Conservation (phyloP, 64 coral and sea anemone genomes). For the Dendronephthya gigantea region DNA sequence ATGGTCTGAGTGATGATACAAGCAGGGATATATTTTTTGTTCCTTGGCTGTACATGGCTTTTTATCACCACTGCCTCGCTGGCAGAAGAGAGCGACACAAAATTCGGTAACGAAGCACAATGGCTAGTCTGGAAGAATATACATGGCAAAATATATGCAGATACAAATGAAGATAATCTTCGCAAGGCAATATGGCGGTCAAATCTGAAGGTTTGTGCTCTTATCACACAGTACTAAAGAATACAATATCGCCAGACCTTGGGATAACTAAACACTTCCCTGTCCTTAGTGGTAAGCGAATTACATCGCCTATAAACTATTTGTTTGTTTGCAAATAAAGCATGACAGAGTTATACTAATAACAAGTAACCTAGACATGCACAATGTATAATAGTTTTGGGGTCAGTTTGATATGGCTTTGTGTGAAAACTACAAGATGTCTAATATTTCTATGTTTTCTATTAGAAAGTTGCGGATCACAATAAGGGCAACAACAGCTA, state of each 20-base stretch:
- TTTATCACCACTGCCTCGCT: slow-evolving; percentile 5
- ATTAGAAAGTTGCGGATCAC: slow-evolving; percentile 44
- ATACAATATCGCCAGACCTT: too few species aligned
- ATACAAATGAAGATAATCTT: slow-evolving; percentile 35
- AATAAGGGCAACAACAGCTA: slow-evolving; percentile 41
- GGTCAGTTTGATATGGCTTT: neutral
- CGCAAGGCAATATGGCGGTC: slow-evolving; percentile 52
- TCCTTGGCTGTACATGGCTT: neutral
- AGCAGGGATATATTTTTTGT: neutral
- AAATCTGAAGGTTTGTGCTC: slow-evolving; percentile 49
- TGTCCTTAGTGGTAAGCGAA: too few species aligned
- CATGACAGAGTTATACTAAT: too few species aligned
- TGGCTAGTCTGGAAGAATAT: slow-evolving; percentile 67
- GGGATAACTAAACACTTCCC: too few species aligned
- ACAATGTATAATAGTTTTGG: too few species aligned
- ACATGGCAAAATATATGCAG: slow-evolving; percentile 34
- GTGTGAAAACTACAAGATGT: neutral
- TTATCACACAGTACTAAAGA: too few species aligned
- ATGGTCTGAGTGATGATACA: too few species aligned
- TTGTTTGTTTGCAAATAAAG: too few species aligned
- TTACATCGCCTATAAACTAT: too few species aligned
- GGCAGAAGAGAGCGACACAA: neutral
- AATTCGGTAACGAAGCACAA: slow-evolving; percentile 17
- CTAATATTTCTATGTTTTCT: neutral
- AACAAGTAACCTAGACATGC: too few species aligned